A percentile compares a stretch with the other conserved stretches of the same genome.
Conservation (phyloP, 92 coral and sea anemone species). For the Heteractis magnifica region DNA sequence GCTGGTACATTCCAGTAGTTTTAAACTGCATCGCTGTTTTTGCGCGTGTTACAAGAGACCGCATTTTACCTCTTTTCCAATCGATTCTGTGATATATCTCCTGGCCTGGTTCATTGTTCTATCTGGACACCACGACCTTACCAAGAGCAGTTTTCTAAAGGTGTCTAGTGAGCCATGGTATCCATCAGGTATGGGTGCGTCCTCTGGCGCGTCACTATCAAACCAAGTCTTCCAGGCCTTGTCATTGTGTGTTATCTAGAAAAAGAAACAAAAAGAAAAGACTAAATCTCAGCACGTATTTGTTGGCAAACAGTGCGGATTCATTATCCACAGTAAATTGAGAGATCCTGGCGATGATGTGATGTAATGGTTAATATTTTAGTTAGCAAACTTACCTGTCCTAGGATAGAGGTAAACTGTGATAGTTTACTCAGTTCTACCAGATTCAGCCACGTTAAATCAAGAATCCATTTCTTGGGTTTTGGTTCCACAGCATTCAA, state of each 20-base stretch:
- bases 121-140: constrained; percentile 99
- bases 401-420: constrained; percentile 96
- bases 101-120: constrained; percentile 94
- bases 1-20: background rate
- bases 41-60: background rate
- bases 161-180: constrained; percentile 96
- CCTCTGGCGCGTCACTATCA: constrained; percentile 96
- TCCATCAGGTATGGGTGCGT: constrained; percentile 94
- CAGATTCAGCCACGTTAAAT: constrained; percentile 95
- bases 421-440: constrained; percentile 92
- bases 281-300: too few relatives aligned
- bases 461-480: constrained; percentile 99
- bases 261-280: too few relatives aligned
- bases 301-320: too few relatives aligned
- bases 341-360: too few relatives aligned
- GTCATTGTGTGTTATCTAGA: constrained; percentile 80
- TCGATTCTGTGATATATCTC: constrained; percentile 89
- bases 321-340: too few relatives aligned
- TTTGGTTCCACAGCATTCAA: constrained; percentile 97
- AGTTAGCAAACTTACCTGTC: constrained; percentile 61
- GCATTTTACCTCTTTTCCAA: constrained; percentile 70
- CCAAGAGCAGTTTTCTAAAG: constrained; percentile 82
- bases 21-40: too few relatives aligned
- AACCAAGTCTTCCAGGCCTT: constrained; percentile 99
- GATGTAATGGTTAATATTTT: too few relatives aligned